Base-by-base conservation (phyloP, 2,797 vertebrate genomes). In the Nothura maculosa region DNA sequence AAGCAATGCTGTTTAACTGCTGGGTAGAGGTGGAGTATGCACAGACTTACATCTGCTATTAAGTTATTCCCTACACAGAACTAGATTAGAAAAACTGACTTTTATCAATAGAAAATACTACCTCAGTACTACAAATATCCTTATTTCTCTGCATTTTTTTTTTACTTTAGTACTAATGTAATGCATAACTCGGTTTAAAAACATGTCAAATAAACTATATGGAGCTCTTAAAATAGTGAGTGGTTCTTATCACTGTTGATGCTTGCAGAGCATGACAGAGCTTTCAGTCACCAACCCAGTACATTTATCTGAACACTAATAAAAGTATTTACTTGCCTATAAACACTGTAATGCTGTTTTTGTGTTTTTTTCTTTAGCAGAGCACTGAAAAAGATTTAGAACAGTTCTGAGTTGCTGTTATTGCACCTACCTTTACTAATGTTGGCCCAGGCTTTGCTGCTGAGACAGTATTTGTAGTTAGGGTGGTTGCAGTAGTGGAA, bases 391-490 rank as follows among this genome's bases (percentile, higher is more conserved):
- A 75, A 43, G 40, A 38, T 45, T 7, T 15, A 69, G 24, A 77
- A 60, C 32, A 54, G 48, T 24, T 18, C 47, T 32, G 61, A 10
- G 10, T 32, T 15, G 15, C 6, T 45, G 7, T 19, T 34, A 42
- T 10, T 16, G 5, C 69, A 60, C 98, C 69, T 95, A 99, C 99
- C 99, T 99, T 99, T n/a, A 99, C 97, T 58, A 99, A 98, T 0
- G 98, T 90, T 38, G 98, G 98, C 68, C 97, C 98, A 14, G 98
- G 96, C 80, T 98, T 98, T 63, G 95, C 74, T 74, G 98, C 96
- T 84, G 96, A 94, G 20, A 96, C 90, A 15, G 96, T 75, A 83
- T 54, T 98, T 27, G 97, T 74, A 87, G 88, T 91, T 78, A 98
- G 97, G 85, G 98, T 92, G 21, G 95, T 24, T 40, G 97, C 38